Base-by-base conservation (phyloP, 2,797 vertebrate genomes). In the Luscinia luscinia region DNA sequence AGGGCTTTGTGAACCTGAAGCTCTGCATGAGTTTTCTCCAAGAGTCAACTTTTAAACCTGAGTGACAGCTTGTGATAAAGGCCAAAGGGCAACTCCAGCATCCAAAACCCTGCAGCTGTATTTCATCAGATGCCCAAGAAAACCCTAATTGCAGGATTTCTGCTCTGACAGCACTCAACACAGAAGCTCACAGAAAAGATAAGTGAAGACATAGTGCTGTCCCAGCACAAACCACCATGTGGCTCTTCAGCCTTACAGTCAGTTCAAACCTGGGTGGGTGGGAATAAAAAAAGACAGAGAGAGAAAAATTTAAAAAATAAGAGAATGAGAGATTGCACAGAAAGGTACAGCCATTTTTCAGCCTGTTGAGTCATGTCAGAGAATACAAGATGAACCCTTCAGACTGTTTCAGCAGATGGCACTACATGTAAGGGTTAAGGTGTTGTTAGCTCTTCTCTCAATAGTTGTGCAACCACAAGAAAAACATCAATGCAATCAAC, bases 221-320 rank as follows among this genome's bases (percentile, higher is more conserved):
- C 61, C 98, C 98, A 45, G 97, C 96, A 27, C 87, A 87, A 79
- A 98, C 95, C 89, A 98, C 97, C 96, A 96, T 95, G 91, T 97
- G 97, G 94, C 88, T 98, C 97, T 97, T 98, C 96, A 98, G 83
- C 54, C 90, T 96, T 76, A 95, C 96, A 69, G 95, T 97, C 68
- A 97, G 94, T 79, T 98, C 95, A 96, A 98, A 98, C 85, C 95
- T 98, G 41, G 95, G 95, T 1, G 11, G 72, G 24, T 24, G 12
- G 23, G 84, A 67, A 66, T 13, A 48, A 72, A 79, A 28, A 87
- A 75, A 34, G 34, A 57, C 20, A 91, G 20, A 46, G 19, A 78
- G 13, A 68, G 11, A 84, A 34, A 23, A 77, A 48, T 9, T 14
- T 15, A 5, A 70, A 32, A 61, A 21, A 14, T 27, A n/a, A 17